Conservation (phyloP, 2,113 vertebrate genomes). For the Calidris pygmaea region DNA sequence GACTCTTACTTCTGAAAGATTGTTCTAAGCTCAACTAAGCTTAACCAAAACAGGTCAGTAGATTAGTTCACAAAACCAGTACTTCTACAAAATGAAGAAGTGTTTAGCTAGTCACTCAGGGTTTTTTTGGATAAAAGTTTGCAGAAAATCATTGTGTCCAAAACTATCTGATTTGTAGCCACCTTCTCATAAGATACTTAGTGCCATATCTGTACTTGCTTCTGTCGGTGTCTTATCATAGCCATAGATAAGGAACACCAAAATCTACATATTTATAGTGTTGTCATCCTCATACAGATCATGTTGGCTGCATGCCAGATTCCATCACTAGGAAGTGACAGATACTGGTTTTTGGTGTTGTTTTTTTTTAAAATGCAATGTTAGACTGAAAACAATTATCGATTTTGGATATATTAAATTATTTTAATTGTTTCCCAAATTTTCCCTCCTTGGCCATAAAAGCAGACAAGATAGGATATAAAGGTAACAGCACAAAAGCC, state of each 20-base stretch:
- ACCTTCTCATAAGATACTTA: not conserved
- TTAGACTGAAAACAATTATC: constrained; percentile 80
- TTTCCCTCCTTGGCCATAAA: constrained; percentile 93
- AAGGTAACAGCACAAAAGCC: constrained; percentile 91
- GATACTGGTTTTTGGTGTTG: not conserved
- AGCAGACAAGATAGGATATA: constrained; percentile 91
- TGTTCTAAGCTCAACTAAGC: not conserved
- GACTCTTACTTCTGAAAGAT: constrained; percentile 30
- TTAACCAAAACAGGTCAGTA: not conserved
- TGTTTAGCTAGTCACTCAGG: not conserved
- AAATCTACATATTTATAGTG: constrained; percentile 52
- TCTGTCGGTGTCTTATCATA: constrained; percentile 63
- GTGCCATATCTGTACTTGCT: constrained; percentile 54
- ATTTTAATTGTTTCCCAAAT: constrained; percentile 94
- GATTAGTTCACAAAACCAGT: not conserved
- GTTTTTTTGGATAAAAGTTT: not conserved
- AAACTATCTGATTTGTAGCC: constrained; percentile 42
- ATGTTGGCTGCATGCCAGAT: constrained; percentile 80
- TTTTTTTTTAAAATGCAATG: constrained; percentile 73
- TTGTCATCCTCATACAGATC: constrained; percentile 76
- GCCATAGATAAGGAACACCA: constrained; percentile 50
- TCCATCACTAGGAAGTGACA: constrained; percentile 73
- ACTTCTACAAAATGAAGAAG: not conserved
- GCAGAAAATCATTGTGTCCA: constrained; percentile 17
- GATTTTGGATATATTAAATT: constrained; percentile 83